Conservation (phyloP, 2,888 invertebrate species). For the Glyphotaelius pellucidus region DNA sequence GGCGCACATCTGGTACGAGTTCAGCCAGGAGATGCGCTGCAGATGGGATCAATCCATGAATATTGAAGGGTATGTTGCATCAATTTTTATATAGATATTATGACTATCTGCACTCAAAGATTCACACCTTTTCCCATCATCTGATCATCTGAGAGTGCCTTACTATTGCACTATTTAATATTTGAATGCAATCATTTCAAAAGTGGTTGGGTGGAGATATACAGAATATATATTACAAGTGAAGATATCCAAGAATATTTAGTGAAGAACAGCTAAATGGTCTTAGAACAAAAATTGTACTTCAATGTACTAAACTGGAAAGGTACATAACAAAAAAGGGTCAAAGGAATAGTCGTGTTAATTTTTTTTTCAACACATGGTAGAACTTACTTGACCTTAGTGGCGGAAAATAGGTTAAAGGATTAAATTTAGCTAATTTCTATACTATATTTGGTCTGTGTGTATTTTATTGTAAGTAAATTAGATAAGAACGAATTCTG, state of each 20-base stretch:
- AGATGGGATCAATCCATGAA: conserved; percentile 89
- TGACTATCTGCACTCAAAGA: background rate
- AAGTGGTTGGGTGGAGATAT: background rate
- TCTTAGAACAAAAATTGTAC: too few species aligned
- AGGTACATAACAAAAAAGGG: background rate
- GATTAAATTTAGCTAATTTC: too few species aligned
- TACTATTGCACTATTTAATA: background rate
- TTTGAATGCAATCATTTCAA: background rate
- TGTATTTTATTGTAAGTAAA: too few species aligned
- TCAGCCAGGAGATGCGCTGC: conserved; percentile 92
- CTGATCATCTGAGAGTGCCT: background rate
- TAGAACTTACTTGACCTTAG: too few species aligned
- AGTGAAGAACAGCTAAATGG: too few species aligned
- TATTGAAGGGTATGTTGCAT: conserved; percentile 89
- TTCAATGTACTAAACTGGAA: background rate
- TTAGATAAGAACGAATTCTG: too few species aligned
- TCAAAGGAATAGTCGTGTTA: background rate
- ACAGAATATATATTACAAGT: too few species aligned
- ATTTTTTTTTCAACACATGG: too few species aligned
- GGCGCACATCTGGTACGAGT: conserved; percentile 96
- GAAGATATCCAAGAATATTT: too few species aligned
- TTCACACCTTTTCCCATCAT: background rate
- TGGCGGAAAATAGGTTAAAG: too few species aligned
- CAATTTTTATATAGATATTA: conserved; percentile 56
- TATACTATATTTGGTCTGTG: too few species aligned